These are phyloP conservation scores for Kryphioiulus occultus DNA, from an alignment of 2,888 invertebrate genomes.

Conservation along the genomic window DNA sequence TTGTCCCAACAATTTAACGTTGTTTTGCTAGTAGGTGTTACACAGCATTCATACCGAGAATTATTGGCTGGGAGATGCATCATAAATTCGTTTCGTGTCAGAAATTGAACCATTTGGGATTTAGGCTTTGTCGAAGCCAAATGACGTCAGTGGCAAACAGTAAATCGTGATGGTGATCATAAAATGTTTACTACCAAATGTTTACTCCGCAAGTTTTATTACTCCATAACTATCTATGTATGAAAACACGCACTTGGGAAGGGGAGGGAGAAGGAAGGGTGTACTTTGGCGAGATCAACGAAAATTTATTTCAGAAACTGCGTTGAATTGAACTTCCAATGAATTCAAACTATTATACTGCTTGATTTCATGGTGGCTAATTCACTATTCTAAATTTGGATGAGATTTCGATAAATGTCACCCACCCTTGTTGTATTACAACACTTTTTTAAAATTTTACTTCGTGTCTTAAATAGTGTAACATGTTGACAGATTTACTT, in stretches of 20 bases:
- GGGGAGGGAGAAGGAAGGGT: background rate
- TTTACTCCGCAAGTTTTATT: background rate
- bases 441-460: too few species aligned
- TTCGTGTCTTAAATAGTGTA: too few species aligned
- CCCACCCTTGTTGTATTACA: too few species aligned
- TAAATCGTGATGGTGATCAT: background rate
- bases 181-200: conserved; percentile 28
- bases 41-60: background rate
- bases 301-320: background rate
- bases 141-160: conserved; percentile 3
- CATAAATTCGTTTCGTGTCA: conserved; percentile 35
- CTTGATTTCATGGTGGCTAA: too few species aligned
- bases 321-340: background rate
- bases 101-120: conserved; percentile 30
- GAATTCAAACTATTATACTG: too few species aligned
- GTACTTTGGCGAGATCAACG: background rate
- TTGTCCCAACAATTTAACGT: background rate
- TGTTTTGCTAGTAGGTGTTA: background rate
- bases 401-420: too few species aligned
- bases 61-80: background rate
- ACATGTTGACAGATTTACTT: too few species aligned
- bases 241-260: background rate
- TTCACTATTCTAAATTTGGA: too few species aligned
- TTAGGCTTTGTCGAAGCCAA: background rate
- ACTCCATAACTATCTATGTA: background rate